These are phyloP conservation scores for Leptatherina wallacei DNA, from an alignment of 2,797 vertebrate genomes.

Conservation along the genomic window DNA sequence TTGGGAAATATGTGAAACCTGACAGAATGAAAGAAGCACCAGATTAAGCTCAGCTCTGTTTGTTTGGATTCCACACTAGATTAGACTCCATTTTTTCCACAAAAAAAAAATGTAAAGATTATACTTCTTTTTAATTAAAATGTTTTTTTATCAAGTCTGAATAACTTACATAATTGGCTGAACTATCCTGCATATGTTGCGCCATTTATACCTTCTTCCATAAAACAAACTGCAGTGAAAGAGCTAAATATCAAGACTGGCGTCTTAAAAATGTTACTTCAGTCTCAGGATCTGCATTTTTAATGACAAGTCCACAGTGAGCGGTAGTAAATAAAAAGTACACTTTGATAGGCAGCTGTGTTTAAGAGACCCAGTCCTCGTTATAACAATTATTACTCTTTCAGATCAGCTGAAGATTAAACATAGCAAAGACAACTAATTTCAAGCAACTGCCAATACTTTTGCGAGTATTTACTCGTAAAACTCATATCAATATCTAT, in stretches of 20 bases:
- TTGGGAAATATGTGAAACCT: constrained; percentile 22
- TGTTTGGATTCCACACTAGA: constrained; percentile 29
- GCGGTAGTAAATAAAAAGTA: constrained; percentile 21
- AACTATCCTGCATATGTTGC: constrained; percentile 30
- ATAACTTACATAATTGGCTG: constrained; percentile 41
- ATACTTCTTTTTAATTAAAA: constrained; percentile 50
- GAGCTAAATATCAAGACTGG: background rate
- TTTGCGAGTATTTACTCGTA: constrained; percentile 48
- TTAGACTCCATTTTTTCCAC: constrained; percentile 19
- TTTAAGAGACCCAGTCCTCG: constrained; percentile 28
- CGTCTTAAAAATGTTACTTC: background rate
- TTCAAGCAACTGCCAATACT: constrained; percentile 29
- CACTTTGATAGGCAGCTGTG: constrained; percentile 23
- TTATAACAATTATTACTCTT: constrained; percentile 59
- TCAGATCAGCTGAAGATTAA: constrained; percentile 37
- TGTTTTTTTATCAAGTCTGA: constrained; percentile 41
- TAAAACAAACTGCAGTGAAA: constrained; percentile 7
- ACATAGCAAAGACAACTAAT: constrained; percentile 32
- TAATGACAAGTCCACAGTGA: constrained; percentile 16
- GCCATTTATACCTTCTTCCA: constrained; percentile 19
- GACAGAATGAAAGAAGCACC: constrained; percentile 2
- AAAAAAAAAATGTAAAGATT: constrained; percentile 9
- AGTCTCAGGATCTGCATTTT: constrained; percentile 9
- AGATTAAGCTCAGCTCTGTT: constrained; percentile 35
- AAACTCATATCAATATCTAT: constrained; percentile 47